A percentile compares a stretch with the other conserved stretches of the same genome.
phyloP scores from a whole-genome alignment of 2,888 invertebrate species.

The Ichneumoninae sp. region DNA sequence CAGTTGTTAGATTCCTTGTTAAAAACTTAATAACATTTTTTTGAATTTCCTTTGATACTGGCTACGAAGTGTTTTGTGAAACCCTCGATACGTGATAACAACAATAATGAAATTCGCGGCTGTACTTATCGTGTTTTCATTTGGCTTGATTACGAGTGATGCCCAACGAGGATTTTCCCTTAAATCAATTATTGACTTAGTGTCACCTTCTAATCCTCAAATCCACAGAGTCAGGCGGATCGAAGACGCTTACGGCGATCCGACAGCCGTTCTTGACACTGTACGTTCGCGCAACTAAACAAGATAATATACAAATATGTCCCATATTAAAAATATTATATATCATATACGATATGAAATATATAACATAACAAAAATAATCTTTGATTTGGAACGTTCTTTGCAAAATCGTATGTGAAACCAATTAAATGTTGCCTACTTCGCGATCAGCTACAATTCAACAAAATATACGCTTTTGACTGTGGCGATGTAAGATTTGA shows the following conservation, averaged over 20 bases:
- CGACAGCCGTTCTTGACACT: not conserved
- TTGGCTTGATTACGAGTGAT: not conserved
- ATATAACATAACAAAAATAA: no score
- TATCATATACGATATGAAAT: no score
- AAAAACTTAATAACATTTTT: no score
- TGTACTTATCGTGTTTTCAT: not conserved
- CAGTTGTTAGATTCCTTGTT: no score
- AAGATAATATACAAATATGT: not conserved
- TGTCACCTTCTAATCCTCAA: not conserved
- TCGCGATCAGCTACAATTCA: no score
- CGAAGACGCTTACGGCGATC: not conserved
- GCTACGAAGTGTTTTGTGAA: not conserved
- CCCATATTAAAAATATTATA: not conserved
- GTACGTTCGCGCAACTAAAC: not conserved
- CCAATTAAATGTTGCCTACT: no score
- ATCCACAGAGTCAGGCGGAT: not conserved
- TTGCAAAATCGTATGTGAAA: no score
- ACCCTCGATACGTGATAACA: not conserved
- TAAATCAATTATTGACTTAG: not conserved
- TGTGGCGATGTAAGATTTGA: no score
- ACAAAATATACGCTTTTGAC: no score
- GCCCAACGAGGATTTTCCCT: not conserved
- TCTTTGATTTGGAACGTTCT: no score
- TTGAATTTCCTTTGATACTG: no score
- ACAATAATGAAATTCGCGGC: not conserved